Evolutionary conservation across 2,888 invertebrate genomes (phyloP).

Genomic region (Ophion ventricosus): DNA sequence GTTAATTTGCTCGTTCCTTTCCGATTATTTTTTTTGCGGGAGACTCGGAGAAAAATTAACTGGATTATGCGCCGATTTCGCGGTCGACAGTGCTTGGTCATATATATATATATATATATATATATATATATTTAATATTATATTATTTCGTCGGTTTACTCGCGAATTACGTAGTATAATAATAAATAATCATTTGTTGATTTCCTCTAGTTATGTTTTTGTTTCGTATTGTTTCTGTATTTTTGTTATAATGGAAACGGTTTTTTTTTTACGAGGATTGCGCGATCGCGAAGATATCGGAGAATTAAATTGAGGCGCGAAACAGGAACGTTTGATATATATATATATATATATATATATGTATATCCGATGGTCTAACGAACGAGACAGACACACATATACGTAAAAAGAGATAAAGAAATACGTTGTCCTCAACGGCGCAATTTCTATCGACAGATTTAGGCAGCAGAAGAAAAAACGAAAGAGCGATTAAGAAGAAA

Average conservation of each 20-base stretch:
- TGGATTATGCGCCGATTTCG: constrained; percentile 32
- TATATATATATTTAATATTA: constrained; percentile 25
- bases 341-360: constrained; percentile 25
- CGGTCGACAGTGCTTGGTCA: constrained; percentile 66
- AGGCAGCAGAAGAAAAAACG: constrained; percentile 58
- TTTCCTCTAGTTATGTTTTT: constrained; percentile 81
- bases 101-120: constrained; percentile 49
- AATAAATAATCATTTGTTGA: constrained; percentile 72
- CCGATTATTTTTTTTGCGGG: background rate
- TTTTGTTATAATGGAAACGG: constrained; percentile 74
- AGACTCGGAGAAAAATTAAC: constrained; percentile 28
- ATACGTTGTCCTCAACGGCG: constrained; percentile 31
- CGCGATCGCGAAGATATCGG: constrained; percentile 3
- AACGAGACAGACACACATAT: constrained; percentile 55
- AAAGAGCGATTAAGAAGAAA: constrained; percentile 62
- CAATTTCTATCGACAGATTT: constrained; percentile 58
- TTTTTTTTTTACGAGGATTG: constrained; percentile 21
- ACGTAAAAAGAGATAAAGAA: constrained; percentile 44
- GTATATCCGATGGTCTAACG: constrained; percentile 53
- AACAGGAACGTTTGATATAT: constrained; percentile 39
- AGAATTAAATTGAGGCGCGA: constrained; percentile 58
- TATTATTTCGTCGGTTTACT: constrained; percentile 54
- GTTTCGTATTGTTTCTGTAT: constrained; percentile 80
- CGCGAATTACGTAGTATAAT: constrained; percentile 58
- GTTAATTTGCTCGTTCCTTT: constrained; percentile 17